Percentiles rank a stretch among this genome's conserved stretches.
phyloP scores from a whole-genome alignment of 2,113 vertebrate species.

The Hippotragus niger region DNA sequence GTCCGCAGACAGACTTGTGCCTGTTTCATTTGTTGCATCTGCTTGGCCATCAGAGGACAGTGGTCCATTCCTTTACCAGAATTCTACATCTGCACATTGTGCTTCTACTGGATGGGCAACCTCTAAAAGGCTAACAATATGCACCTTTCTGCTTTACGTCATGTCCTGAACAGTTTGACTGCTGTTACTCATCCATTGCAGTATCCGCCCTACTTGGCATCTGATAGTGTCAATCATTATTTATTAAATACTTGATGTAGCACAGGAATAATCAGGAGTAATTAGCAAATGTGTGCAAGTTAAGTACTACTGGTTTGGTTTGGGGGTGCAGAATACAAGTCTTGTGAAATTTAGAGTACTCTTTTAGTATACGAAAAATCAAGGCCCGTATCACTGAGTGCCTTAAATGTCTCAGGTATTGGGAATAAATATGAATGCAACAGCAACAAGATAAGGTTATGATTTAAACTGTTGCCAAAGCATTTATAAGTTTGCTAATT shows the following conservation, averaged over 20 bases:
- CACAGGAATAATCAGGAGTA: background rate
- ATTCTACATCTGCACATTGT: background rate
- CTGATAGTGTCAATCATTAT: background rate
- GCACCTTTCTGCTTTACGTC: background rate
- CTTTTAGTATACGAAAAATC: background rate
- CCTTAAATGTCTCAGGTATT: background rate
- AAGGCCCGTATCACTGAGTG: background rate
- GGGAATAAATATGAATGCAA: background rate
- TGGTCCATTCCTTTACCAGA: background rate
- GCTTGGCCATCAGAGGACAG: background rate
- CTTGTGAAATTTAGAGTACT: background rate
- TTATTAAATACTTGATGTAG: background rate
- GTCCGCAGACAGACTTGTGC: background rate
- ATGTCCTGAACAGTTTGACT: background rate
- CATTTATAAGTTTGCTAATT: background rate
- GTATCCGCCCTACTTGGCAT: background rate
- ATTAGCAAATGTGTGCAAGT: background rate
- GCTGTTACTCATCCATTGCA: background rate
- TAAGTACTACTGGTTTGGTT: background rate
- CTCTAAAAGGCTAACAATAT: background rate
- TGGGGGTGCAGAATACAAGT: background rate
- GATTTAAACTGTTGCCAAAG: background rate
- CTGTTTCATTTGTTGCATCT: background rate
- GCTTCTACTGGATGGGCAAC: background rate
- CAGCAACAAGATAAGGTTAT: background rate